A percentile compares a stretch with the other conserved stretches of the same genome.
Conservation (phyloP, 2,888 invertebrate genomes). For the Aphodius granarius region DNA sequence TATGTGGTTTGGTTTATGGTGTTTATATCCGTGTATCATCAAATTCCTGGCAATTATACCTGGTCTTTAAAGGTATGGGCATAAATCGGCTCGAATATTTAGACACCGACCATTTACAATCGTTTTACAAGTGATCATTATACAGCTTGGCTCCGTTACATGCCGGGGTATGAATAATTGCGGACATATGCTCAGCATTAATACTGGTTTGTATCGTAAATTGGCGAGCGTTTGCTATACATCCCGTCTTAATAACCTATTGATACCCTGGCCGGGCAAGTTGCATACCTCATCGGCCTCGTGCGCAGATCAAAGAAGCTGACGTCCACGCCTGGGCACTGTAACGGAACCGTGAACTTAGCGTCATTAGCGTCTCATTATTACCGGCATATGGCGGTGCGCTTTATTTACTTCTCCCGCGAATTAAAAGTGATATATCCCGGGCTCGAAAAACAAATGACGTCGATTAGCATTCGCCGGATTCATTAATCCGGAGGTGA, state of each 20-base stretch:
- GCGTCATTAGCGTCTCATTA: constrained; percentile 26
- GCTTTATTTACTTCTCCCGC: not conserved
- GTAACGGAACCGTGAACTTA: constrained; percentile 21
- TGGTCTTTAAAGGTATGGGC: not conserved
- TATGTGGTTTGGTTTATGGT: not conserved
- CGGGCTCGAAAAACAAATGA: not conserved
- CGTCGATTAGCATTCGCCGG: not conserved
- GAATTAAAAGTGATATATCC: not conserved
- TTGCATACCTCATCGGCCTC: not conserved
- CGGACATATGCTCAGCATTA: not conserved
- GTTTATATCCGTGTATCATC: not conserved
- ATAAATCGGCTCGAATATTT: not conserved
- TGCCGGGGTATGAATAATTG: not conserved
- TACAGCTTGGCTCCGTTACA: not conserved
- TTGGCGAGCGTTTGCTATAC: not conserved
- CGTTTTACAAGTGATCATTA: not conserved
- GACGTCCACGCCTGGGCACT: constrained; percentile 10
- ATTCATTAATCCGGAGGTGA: not conserved
- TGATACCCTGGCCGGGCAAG: not conserved
- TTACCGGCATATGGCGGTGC: constrained; percentile 2
- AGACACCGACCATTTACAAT: not conserved
- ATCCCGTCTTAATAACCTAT: not conserved
- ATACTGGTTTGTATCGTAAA: not conserved
- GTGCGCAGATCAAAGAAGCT: not conserved
- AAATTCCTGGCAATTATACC: not conserved